Conservation (phyloP, 1,140 invertebrate genomes). For the Cherax destructor region DNA sequence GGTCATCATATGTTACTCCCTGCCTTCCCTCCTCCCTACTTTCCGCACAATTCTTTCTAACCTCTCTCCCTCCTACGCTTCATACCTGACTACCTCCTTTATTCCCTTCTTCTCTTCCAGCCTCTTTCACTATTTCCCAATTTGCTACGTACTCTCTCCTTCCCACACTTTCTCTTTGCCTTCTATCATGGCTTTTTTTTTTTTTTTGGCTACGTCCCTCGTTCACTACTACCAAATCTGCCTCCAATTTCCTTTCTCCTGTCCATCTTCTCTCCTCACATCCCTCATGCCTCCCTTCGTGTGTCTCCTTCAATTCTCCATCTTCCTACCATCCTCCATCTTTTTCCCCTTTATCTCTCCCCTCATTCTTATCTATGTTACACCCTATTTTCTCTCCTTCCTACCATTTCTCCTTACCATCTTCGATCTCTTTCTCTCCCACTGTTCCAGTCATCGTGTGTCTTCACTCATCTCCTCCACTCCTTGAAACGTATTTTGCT, state of each 20-base stretch:
- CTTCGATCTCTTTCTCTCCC: no score
- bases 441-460: no score
- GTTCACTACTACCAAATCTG: background rate
- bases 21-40: no score
- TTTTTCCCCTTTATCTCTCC: background rate
- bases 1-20: no score
- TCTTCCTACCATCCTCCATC: background rate
- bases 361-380: no score
- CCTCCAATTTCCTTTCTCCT: background rate
- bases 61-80: no score
- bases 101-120: background rate
- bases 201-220: no score
- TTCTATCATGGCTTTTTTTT: no score
- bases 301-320: background rate
- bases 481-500: no score
- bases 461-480: no score
- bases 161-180: background rate
- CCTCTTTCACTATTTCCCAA: background rate
- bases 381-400: background rate
- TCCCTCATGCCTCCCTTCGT: background rate
- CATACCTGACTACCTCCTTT: background rate
- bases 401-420: background rate
- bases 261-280: background rate
- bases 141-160: background rate
- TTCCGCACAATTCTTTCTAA: no score